Evolutionary conservation across 2,888 invertebrate genomes (phyloP).

Genomic region (Melipona beecheii): DNA sequence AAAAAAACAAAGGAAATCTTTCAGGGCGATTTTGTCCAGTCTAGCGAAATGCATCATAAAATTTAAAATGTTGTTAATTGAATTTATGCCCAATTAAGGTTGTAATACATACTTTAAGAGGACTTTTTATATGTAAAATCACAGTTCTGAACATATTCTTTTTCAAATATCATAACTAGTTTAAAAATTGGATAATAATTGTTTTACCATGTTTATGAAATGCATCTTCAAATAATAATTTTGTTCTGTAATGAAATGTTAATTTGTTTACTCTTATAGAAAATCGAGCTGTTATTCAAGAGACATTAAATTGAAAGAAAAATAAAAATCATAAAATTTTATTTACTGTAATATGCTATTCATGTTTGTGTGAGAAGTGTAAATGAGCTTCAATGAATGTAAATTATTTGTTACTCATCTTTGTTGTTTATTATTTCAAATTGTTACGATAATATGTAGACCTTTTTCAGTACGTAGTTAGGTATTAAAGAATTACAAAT

Average conservation of each 20-base stretch:
- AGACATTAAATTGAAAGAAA: constrained; percentile 29
- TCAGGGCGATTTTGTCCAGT: constrained; percentile 59
- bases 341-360: constrained; percentile 46
- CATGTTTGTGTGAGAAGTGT: constrained; percentile 39
- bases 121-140: constrained; percentile 72
- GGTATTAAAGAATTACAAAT: constrained; percentile 54
- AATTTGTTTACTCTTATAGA: constrained; percentile 34
- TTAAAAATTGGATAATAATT: constrained; percentile 64
- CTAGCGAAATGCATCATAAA: constrained; percentile 47
- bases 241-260: constrained; percentile 33
- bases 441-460: constrained; percentile 61
- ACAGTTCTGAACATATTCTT: constrained; percentile 65
- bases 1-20: constrained; percentile 46
- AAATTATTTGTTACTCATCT: constrained; percentile 59
- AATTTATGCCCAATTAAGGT: constrained; percentile 67
- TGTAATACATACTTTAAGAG: constrained; percentile 71
- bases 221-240: constrained; percentile 36
- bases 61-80: constrained; percentile 59
- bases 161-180: constrained; percentile 64
- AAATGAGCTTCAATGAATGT: constrained; percentile 55
- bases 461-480: constrained; percentile 64
- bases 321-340: constrained; percentile 37
- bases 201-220: constrained; percentile 46
- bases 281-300: constrained; percentile 18
- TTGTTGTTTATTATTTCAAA: constrained; percentile 66